Evolutionary conservation across 2,888 invertebrate genomes (phyloP).

Genomic region (Ichneumon xanthorius): DNA sequence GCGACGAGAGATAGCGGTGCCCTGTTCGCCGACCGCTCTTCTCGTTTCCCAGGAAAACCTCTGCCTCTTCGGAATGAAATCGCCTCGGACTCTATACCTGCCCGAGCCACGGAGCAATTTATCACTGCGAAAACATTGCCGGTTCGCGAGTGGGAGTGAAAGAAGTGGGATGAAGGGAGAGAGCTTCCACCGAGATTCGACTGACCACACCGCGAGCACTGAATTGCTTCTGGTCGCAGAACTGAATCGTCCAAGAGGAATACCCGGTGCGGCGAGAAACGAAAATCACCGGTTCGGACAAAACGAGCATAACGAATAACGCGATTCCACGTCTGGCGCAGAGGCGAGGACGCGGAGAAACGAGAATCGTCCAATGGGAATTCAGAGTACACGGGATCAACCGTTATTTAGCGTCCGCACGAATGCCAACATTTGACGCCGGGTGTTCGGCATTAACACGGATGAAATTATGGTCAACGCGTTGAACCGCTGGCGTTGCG

Average conservation of each 20-base stretch:
- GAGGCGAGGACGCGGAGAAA: neutral
- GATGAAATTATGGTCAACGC: constrained; percentile 1
- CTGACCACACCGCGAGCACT: constrained; percentile 31
- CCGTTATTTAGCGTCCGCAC: neutral
- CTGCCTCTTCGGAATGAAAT: constrained; percentile 26
- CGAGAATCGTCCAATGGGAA: neutral
- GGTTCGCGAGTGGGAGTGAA: neutral
- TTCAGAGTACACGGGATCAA: neutral
- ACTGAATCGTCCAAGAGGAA: constrained; percentile 29
- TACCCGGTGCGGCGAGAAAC: neutral
- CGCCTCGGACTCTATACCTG: constrained; percentile 26
- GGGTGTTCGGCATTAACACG: neutral
- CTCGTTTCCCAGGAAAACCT: constrained; percentile 27
- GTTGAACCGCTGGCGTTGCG: neutral
- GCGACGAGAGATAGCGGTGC: constrained; percentile 36
- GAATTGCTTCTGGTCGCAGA: constrained; percentile 42
- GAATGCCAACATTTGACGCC: neutral
- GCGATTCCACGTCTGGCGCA: neutral
- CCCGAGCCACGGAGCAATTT: constrained; percentile 42
- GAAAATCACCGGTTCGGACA: constrained; percentile 1
- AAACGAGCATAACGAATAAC: constrained; percentile 6
- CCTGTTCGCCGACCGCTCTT: constrained; percentile 13
- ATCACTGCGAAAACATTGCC: constrained; percentile 52
- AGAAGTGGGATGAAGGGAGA: neutral
- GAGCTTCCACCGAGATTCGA: constrained; percentile 25